Base-by-base conservation (phyloP, 2,797 vertebrate species). In the Myotis findleyi region DNA sequence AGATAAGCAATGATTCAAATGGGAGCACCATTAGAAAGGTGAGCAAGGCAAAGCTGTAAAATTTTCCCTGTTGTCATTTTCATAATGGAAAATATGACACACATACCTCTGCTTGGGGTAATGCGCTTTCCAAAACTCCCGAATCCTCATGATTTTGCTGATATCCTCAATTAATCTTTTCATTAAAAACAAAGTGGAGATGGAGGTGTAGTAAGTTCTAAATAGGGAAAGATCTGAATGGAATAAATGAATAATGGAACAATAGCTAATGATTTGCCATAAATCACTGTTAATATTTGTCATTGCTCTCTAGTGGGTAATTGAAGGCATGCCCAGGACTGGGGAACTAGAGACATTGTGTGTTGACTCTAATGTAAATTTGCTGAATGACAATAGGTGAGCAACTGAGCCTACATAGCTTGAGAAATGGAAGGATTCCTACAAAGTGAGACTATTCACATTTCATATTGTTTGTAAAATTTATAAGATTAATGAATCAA, bases 241-340 rank as follows among this genome's bases (percentile, higher is more conserved):
- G 68, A 68, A 96, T 91, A 93, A 95, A 95, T 96, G 93, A 64
- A 73, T 96, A 96, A 91, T 80, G 87, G 80, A 79, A 96, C 93
- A 96, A 93, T 93, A 93, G 89, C 41, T 94, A 96, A 97, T 0
- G 73, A 94, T 95, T 96, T 96, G 80, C 81, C 44, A 69, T 96
- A 95, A 96, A 96, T 97, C 96, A 96, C 49, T 93, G 68, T 57
- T 95, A 95, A 88, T 90, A 95, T 97, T 91, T 94, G 81, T 82
- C 91, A 68, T 94, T 94, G 76, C 77, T 92, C 57, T 96, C 81
- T 88, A 20, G 57, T 93, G 93, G 64, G n/a, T 94, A 93, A 94
- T 83, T 96, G 84, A 96, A 91, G 53, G 89, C 64, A 95, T 41
- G 86, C 76, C 57, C 9, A 86, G 62, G 44, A 41, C 68, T 11